Base-by-base conservation (phyloP, 1,140 invertebrate genomes). In the Pentalonia nigronervosa region DNA sequence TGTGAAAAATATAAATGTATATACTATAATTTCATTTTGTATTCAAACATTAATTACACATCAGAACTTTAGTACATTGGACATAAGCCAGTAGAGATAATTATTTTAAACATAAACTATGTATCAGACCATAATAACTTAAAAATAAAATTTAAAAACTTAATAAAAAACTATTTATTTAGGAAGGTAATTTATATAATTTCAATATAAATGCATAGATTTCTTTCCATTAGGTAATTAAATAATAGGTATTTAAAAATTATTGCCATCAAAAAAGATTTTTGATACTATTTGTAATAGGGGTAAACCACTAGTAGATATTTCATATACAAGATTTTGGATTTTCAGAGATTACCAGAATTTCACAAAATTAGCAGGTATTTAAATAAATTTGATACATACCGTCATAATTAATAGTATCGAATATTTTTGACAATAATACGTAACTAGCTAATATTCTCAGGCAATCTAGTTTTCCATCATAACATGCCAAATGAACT, bases 401-500 rank as follows among this genome's bases (percentile, higher is more conserved):
- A 86, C 91, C 91, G 56, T 93, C 91, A 84, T 93, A 93, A 86
- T 93, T 93, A 25, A 93, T 83, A 36, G 14, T 45, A 56, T 93
- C 91, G 21, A 93, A 93, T 50, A 93, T 84, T 93, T 93, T 93
- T 56, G 91, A 36, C 25, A 93, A 23, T 84, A 86, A 50, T 41
- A 86, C 48, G 41, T 93, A 86, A 86, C 17, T 93, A 86, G 48
- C n/a, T 56, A 93, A 84, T 53, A 86, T 86, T 86, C 36, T 81
- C 36, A 93, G 36, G 30, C 48, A 84, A 56, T 93, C 91, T 36
- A 93, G 34, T 41, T 86, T 86, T 84, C 91, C 91, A n/a, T 7
- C 25, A 84, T 93, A 93, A 92, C 90, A 94, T 23, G 93, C 93
- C 45, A 94, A 92, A 88, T 94, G 93, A 34, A 94, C 60, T 25